These are phyloP conservation scores for Aptenodytes forsteri DNA, from an alignment of 2,113 vertebrate genomes.

Conservation along the genomic window DNA sequence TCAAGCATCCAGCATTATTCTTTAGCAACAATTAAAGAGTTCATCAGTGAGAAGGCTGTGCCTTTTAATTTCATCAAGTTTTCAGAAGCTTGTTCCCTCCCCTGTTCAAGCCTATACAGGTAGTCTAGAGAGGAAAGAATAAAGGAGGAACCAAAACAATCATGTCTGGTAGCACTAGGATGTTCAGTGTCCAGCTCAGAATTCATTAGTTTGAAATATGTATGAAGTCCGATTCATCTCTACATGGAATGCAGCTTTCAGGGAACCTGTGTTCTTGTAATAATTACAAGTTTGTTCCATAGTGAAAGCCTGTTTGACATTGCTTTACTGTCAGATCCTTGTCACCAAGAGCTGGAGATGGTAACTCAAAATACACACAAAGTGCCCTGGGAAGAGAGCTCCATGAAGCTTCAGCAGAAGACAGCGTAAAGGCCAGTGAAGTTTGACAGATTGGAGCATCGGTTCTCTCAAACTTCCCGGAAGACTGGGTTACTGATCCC, in stretches of 20 bases:
- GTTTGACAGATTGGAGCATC: background rate
- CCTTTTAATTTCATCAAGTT: background rate
- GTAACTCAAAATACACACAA: background rate
- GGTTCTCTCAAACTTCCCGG: background rate
- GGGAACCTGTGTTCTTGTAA: background rate
- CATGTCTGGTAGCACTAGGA: rapidly evolving
- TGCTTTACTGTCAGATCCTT: background rate
- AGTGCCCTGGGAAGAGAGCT: background rate
- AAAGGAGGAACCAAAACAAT: background rate
- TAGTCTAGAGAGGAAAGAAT: background rate
- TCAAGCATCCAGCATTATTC: background rate
- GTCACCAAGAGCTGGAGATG: background rate
- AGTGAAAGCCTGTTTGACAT: background rate
- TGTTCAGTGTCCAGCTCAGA: background rate
- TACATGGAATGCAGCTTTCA: background rate
- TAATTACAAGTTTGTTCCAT: background rate
- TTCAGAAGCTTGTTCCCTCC: background rate
- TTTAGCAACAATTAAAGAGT: background rate
- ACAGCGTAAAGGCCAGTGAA: background rate
- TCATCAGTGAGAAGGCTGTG: background rate
- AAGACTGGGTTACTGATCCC: background rate
- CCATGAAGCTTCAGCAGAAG: background rate
- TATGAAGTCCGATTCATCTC: background rate
- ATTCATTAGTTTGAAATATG: background rate
- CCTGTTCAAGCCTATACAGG: background rate